Percentiles rank a stretch among this genome's conserved stretches.
Evolutionary conservation across 2,797 vertebrate genomes (phyloP).

Genomic region (Rhabdomys pumilio): DNA sequence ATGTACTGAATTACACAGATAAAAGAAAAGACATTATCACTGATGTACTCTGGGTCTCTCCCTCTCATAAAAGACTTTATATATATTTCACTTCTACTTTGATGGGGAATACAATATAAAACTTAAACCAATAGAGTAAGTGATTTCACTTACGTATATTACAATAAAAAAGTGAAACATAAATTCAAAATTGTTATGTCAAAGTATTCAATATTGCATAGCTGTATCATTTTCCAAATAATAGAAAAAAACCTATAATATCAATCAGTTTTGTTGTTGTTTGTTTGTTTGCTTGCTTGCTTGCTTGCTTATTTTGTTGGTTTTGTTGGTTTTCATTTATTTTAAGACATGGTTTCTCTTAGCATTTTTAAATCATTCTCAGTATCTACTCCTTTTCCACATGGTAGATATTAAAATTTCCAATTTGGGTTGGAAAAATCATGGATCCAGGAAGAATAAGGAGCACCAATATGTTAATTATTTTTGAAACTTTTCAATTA

Average conservation of each 20-base stretch:
- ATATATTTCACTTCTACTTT: neutral
- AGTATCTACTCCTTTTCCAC: neutral
- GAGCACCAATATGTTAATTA: neutral
- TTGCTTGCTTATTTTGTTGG: neutral
- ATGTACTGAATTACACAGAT: neutral
- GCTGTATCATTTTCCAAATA: neutral
- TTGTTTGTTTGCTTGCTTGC: neutral
- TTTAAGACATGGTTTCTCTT: neutral
- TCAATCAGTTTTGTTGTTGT: neutral
- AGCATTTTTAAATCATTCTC: neutral
- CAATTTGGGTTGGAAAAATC: neutral
- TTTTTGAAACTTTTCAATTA: conserved; percentile 7
- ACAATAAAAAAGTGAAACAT: neutral
- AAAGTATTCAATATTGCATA: neutral
- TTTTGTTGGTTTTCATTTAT: neutral
- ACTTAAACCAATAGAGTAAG: neutral
- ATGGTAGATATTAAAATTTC: neutral
- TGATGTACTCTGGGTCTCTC: neutral
- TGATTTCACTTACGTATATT: neutral
- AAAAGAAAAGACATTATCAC: neutral
- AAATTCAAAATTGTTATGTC: neutral
- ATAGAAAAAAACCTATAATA: neutral
- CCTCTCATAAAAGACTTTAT: neutral
- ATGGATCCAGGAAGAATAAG: neutral
- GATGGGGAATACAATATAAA: neutral